Conservation (phyloP, 2,888 invertebrate genomes). For the Conistra vaccinii region DNA sequence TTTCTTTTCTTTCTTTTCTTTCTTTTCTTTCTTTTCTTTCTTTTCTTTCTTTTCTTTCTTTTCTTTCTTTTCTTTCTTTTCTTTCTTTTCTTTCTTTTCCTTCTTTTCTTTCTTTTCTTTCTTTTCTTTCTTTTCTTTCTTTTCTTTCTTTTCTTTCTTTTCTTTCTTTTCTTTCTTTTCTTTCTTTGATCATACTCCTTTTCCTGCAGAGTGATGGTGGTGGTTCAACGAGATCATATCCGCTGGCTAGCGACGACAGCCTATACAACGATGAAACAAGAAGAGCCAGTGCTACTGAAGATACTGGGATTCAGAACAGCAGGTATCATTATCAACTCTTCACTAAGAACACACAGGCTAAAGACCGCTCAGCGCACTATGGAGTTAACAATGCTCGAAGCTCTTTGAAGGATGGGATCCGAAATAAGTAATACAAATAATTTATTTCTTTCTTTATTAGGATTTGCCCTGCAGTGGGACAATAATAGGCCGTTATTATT, state of each 20-base stretch:
- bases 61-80: no score
- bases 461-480: not conserved
- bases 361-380: not conserved
- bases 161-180: no score
- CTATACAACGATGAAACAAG: slow-evolving; percentile 70
- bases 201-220: not conserved
- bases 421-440: not conserved
- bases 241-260: slow-evolving; percentile 67
- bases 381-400: not conserved
- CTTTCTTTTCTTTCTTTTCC: no score
- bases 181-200: no score
- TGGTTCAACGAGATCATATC: slow-evolving; percentile 38
- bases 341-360: not conserved
- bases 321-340: slow-evolving; percentile 65
- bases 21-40: no score
- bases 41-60: no score
- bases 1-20: no score
- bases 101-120: no score
- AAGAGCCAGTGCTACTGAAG: slow-evolving; percentile 73
- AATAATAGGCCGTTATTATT: not conserved
- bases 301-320: slow-evolving; percentile 69
- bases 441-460: not conserved
- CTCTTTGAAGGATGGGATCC: not conserved
- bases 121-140: no score
- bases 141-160: no score